Conservation (phyloP, 2,113 vertebrate species). For the Chiloscyllium plagiosum region DNA sequence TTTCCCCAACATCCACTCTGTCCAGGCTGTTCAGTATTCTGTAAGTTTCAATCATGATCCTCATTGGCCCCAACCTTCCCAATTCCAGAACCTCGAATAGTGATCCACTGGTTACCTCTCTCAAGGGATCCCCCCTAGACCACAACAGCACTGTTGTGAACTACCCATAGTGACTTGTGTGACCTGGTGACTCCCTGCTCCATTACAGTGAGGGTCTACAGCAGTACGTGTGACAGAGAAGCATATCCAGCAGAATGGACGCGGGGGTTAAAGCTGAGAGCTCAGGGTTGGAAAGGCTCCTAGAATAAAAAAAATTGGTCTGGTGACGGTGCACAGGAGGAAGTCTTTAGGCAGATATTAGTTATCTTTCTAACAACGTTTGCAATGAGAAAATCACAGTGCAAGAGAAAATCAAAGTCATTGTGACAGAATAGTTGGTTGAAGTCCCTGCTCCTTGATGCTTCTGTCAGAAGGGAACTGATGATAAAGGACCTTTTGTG, state of each 20-base stretch:
- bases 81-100: no score
- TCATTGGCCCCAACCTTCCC: no score
- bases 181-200: no score
- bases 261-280: background rate
- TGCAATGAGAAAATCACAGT: background rate
- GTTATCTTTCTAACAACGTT: background rate
- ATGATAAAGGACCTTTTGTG: background rate
- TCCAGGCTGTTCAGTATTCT: no score
- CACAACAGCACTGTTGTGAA: no score
- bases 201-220: no score
- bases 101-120: no score
- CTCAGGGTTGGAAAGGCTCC: background rate
- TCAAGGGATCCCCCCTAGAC: no score
- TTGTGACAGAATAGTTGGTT: background rate
- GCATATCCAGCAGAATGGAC: background rate
- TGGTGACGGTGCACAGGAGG: background rate
- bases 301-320: background rate
- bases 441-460: background rate
- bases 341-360: background rate
- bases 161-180: no score
- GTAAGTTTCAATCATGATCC: no score
- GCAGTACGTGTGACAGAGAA: no score
- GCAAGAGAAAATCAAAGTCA: background rate
- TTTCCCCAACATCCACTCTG: no score
- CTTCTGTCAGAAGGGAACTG: background rate